Percentiles rank a stretch among this genome's conserved stretches.
phyloP scores from a whole-genome alignment of 2,888 invertebrate species.

The Lochmaea capreae region DNA sequence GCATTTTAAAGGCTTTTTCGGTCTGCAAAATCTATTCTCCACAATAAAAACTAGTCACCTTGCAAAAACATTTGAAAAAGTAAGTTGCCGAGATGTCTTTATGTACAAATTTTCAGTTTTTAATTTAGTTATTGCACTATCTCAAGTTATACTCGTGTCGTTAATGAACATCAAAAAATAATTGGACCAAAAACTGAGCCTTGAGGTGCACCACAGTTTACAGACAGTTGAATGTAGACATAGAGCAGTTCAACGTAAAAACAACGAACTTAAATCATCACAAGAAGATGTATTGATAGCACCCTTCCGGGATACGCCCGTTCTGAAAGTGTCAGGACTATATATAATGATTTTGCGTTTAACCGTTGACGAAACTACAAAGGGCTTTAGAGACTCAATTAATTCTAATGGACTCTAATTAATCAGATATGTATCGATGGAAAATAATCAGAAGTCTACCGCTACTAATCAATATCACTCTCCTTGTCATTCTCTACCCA shows the following conservation, averaged over 20 bases:
- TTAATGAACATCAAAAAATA: too few species aligned
- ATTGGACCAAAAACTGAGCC: too few species aligned
- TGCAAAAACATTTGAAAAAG: too few species aligned
- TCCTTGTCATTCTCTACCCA: background rate
- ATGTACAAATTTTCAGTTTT: too few species aligned
- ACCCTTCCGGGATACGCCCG: background rate
- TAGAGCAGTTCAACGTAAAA: background rate
- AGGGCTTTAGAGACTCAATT: conserved; percentile 42
- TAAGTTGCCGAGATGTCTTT: too few species aligned
- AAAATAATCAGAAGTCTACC: conserved; percentile 30
- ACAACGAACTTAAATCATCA: background rate
- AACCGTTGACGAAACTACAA: conserved; percentile 40
- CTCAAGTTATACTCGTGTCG: too few species aligned
- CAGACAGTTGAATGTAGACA: too few species aligned
- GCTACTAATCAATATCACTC: conserved; percentile 21
- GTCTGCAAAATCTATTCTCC: too few species aligned
- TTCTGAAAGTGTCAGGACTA: conserved; percentile 2
- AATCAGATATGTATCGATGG: conserved; percentile 42
- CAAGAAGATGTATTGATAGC: background rate
- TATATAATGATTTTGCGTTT: conserved; percentile 34
- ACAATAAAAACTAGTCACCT: too few species aligned
- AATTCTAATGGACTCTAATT: conserved; percentile 44
- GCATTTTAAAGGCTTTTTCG: too few species aligned
- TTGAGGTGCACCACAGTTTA: too few species aligned
- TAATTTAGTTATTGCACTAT: too few species aligned